Conservation (phyloP, 2,888 invertebrate genomes). For the Tinea trinotella region DNA sequence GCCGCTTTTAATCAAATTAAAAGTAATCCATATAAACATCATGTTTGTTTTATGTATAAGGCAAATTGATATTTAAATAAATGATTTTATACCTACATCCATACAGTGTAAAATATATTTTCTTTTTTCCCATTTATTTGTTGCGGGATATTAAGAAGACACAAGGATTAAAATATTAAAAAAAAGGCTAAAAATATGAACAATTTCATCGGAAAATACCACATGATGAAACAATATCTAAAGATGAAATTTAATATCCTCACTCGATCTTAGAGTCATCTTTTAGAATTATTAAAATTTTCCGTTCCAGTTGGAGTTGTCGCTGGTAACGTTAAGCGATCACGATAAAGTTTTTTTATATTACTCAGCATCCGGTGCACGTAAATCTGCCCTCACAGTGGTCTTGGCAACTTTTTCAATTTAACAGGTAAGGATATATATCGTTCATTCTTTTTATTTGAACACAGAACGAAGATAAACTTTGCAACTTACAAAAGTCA, state of each 20-base stretch:
- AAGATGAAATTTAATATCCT: slow-evolving; percentile 4
- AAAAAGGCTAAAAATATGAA: background rate
- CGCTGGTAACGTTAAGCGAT: slow-evolving; percentile 42
- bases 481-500: slow-evolving; percentile 3
- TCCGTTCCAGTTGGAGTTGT: slow-evolving; percentile 27
- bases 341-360: slow-evolving; percentile 67
- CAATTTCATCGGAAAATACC: background rate
- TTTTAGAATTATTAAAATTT: slow-evolving; percentile 51
- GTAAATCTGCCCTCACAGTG: slow-evolving; percentile 66
- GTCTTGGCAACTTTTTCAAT: slow-evolving; percentile 70
- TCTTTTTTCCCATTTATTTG: too few relatives aligned
- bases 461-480: slow-evolving; percentile 65
- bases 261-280: slow-evolving; percentile 9
- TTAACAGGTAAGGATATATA: slow-evolving; percentile 72
- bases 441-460: slow-evolving; percentile 70
- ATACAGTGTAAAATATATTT: too few relatives aligned
- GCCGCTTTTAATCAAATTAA: background rate
- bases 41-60: background rate
- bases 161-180: too few relatives aligned
- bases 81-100: too few relatives aligned
- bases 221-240: background rate
- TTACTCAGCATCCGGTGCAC: slow-evolving; percentile 63
- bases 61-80: background rate
- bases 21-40: background rate
- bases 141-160: background rate